Conservation (phyloP, 2,888 invertebrate genomes). For the Scaptodrosophila latifasciaeformis region DNA sequence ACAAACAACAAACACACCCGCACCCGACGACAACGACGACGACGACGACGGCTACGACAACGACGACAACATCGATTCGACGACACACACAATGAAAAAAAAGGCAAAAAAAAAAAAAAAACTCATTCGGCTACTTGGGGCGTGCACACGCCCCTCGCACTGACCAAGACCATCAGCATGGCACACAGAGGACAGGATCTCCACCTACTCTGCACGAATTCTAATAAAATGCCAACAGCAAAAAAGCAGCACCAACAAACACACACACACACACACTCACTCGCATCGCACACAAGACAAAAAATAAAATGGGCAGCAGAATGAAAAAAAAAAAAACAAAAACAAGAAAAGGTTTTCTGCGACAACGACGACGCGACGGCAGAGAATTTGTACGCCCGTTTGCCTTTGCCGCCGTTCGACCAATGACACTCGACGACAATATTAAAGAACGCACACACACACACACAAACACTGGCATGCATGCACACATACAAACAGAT, state of each 20-base stretch:
- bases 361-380: constrained; percentile 19
- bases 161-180: background rate
- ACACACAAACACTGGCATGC: constrained; percentile 8
- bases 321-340: constrained; percentile 10
- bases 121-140: constrained; percentile 56
- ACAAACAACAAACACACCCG: constrained; percentile 24
- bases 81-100: constrained; percentile 49
- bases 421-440: constrained; percentile 75
- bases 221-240: constrained; percentile 45
- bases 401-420: constrained; percentile 51
- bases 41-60: constrained; percentile 13
- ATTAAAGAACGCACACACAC: constrained; percentile 54
- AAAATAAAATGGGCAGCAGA: constrained; percentile 18
- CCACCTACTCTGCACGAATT: constrained; percentile 29
- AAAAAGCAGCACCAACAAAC: background rate
- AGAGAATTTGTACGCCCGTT: constrained; percentile 33
- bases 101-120: no score
- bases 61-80: constrained; percentile 31
- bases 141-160: constrained; percentile 41
- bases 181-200: background rate
- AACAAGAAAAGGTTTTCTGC: no score
- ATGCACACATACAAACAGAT: background rate
- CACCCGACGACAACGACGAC: constrained; percentile 22
- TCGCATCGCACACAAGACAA: background rate
- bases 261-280: constrained; percentile 1